These are phyloP conservation scores for Amblyopsis hoosieri DNA, from an alignment of 2,797 vertebrate genomes.

Conservation along the genomic window DNA sequence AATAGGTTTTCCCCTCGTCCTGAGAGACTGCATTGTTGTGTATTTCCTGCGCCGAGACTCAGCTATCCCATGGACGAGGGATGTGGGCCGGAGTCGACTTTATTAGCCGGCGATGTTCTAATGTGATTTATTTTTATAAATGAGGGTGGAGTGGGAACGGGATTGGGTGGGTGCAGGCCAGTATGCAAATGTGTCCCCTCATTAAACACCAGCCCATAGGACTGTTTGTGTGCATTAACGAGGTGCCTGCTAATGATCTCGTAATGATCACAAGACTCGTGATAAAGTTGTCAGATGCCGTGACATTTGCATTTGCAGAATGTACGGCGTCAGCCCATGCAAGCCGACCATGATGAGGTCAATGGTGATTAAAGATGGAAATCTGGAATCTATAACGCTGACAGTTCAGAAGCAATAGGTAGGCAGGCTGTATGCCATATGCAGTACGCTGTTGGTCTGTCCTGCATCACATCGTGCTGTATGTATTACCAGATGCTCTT, in stretches of 20 bases:
- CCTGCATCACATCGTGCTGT: too few species aligned
- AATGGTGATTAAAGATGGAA: constrained; percentile 8
- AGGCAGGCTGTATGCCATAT: too few species aligned
- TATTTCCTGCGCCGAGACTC: constrained; percentile 70
- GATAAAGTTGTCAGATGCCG: constrained; percentile 71
- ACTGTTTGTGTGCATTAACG: constrained; percentile 95
- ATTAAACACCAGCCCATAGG: constrained; percentile 88
- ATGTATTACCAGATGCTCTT: too few species aligned
- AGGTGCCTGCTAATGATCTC: constrained; percentile 92
- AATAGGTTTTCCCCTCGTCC: constrained; percentile 69
- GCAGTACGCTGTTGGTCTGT: too few species aligned
- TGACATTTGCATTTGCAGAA: constrained; percentile 62
- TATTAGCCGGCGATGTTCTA: constrained; percentile 77
- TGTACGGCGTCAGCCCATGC: constrained; percentile 41
- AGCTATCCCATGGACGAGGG: constrained; percentile 63
- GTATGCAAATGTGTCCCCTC: constrained; percentile 87
- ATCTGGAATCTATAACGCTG: too few species aligned
- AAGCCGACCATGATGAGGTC: constrained; percentile 27
- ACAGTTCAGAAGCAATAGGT: too few species aligned
- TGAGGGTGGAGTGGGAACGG: constrained; percentile 65
- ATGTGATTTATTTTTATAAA: constrained; percentile 83
- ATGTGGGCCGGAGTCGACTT: constrained; percentile 70
- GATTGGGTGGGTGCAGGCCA: constrained; percentile 73
- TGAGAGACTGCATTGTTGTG: constrained; percentile 69
- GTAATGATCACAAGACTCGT: constrained; percentile 82